Evolutionary conservation across 2,113 vertebrate species (phyloP).

Genomic region (Hyperoodon ampullatus): DNA sequence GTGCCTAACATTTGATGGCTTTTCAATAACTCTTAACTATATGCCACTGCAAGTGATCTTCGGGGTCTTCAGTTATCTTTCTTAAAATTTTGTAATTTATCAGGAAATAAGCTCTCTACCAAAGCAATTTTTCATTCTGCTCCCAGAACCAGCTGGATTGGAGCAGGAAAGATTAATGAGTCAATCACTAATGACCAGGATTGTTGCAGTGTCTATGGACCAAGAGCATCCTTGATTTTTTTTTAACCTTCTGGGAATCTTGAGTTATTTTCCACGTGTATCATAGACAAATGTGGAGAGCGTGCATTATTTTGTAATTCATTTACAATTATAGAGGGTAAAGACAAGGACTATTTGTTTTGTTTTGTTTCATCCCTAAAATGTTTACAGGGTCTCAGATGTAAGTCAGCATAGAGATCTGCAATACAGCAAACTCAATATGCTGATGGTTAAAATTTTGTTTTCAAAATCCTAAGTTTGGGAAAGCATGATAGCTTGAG

Average conservation of each 20-base stretch:
- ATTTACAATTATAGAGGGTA: constrained; percentile 34
- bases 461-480: background rate
- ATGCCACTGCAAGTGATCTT: background rate
- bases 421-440: background rate
- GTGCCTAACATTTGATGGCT: background rate
- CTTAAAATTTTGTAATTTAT: background rate
- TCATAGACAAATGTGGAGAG: background rate
- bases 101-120: constrained; percentile 4
- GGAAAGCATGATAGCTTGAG: background rate
- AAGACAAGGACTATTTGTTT: constrained; percentile 48
- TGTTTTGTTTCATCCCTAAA: constrained; percentile 9
- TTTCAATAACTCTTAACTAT: background rate
- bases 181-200: background rate
- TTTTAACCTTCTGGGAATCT: constrained; percentile 34
- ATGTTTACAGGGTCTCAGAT: constrained; percentile 28
- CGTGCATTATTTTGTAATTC: background rate
- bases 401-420: background rate
- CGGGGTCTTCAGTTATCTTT: background rate
- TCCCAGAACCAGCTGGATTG: constrained; percentile 26
- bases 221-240: background rate
- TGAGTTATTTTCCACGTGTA: background rate
- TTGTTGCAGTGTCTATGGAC: background rate
- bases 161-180: constrained; percentile 10
- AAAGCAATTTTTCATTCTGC: constrained; percentile 32
- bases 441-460: background rate